Evolutionary conservation across 2,888 invertebrate species (phyloP), one percentile per base, ranked within the genome.

Genomic region (Macrophya alboannulata): DNA sequence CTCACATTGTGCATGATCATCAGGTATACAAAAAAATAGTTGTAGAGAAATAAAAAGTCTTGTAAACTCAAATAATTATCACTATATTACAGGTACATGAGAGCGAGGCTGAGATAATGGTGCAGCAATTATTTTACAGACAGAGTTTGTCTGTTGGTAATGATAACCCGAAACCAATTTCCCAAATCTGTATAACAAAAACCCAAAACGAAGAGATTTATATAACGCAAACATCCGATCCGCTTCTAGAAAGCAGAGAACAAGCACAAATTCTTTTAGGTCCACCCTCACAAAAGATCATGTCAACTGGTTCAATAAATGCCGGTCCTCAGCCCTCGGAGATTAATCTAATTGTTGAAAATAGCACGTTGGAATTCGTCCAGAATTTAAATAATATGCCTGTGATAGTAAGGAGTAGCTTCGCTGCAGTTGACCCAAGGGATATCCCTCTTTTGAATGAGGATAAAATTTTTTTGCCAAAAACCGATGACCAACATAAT

Each of bases 1-100:
- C 95, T 6, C 97, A 97, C 91, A 93, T 97, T 6, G 94, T 95
- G 40, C 95, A 95, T 89, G 97, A 97, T 91, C 97, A 97, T 91
- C 95, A 96, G 92, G 96, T 97, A 94, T 95, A 94, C 55, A 94
- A 95, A 85, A 94, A 95, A 93, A 40, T 59, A 10, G 40, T 40
- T 40, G 6, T 72, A 25, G 12, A 62, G 25, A 31, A 48, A 0
- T 95, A 95, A 90, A 95, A 95, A 87, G 93, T 95, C 15, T 93
- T 95, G 0, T 92, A 91, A 88, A 92, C 91, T 87, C 90, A 92
- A 91, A 91, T 85, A 92, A 91, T 89, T 90, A 84, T 85, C 86
- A 37, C 12, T 84, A 5, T 59, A 62, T 68, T 83, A 59, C 79
- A 85, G 85, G 85, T 85, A 76, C 84, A 84, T 9, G 48, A 84